phyloP scores from a whole-genome alignment of 2,113 vertebrate species.

The Cyanoderma ruficeps region DNA sequence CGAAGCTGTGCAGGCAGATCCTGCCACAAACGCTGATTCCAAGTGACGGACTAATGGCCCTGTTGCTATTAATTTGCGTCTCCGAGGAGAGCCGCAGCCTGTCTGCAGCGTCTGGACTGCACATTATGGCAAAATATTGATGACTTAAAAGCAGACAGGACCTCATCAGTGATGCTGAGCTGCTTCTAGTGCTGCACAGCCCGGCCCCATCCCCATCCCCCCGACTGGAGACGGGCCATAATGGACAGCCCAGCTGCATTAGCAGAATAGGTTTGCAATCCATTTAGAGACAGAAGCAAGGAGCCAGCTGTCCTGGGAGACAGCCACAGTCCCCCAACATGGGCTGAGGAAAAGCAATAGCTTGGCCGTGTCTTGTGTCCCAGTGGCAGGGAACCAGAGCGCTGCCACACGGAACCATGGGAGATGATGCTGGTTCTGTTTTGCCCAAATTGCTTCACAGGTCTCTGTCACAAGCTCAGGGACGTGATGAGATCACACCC shows the following conservation, averaged over 20 bases:
- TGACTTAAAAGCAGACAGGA: slow-evolving; percentile 66
- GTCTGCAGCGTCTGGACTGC: slow-evolving; percentile 63
- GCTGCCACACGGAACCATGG: accelerated
- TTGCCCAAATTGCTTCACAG: background rate
- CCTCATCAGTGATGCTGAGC: slow-evolving; percentile 47
- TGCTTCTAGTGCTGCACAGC: background rate
- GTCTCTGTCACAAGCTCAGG: background rate
- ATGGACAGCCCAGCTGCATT: slow-evolving; percentile 39
- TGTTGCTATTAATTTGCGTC: slow-evolving; percentile 69
- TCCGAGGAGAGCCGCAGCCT: slow-evolving; percentile 56
- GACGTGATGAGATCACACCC: accelerated
- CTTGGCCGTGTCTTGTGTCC: accelerated
- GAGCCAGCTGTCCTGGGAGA: background rate
- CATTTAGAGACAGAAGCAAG: background rate
- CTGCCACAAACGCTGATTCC: slow-evolving; percentile 21
- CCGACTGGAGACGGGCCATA: background rate
- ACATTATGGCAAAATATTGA: slow-evolving; percentile 65
- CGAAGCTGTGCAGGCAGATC: background rate
- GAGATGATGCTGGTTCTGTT: background rate
- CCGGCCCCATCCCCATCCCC: slow-evolving; percentile 6
- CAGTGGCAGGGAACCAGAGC: accelerated
- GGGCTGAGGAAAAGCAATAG: background rate
- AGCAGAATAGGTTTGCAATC: slow-evolving; percentile 44
- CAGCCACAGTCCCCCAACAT: background rate
- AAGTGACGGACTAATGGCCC: slow-evolving; percentile 69